Evolutionary conservation across 2,113 vertebrate genomes (phyloP), one percentile per base, ranked within the genome.

Genomic region (Neodon shergylaensis): DNA sequence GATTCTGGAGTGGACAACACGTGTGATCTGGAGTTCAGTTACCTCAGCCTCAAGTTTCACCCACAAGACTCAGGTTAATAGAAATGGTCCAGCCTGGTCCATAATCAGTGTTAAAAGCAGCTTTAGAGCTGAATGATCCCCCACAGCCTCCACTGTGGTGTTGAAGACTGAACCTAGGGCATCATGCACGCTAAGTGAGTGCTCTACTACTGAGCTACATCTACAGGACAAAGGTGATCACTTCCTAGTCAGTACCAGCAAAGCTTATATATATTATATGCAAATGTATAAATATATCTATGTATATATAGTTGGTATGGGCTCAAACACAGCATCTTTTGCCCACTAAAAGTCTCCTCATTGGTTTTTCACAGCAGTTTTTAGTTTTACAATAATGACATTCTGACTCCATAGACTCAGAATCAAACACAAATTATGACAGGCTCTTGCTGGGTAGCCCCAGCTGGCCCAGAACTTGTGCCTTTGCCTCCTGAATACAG

Each of bases 371-470:
- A 31, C 10, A 63, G 44, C 31, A 39, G 31, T 5, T 33, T 77
- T 19, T 10, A 17, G 24, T 61, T 58, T 58, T 52, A 61, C 0
- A 70, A 8, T 5, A 22, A 47, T 4, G 61, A 61, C 26, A n/a
- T 66, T 49, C 9, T 63, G 72, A 39, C 6, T 88, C 58, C 19
- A 42, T 3, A 12, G 26, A 7, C 1, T 58, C 9, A 5, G 21
- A 10, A 4, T 66, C 11, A 36, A 7, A 52, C 4, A 9, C 0
- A 82, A 28, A 36, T 36, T 2, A 12, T 0, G 39, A 33, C 5
- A 44, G 52, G 54, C 33, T 76, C 52, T 47, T 76, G 49, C 72
- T 36, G 44, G 70, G 39, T 9, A 77, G 54, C 28, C 31, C 31
- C 28, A 44, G 76, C 33, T 79, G 74, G 76, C 33, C 36, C 36